phyloP scores from a whole-genome alignment of 37 sponge, comb jelly and placozoan genomes.

The Petrosia ficiformis region DNA sequence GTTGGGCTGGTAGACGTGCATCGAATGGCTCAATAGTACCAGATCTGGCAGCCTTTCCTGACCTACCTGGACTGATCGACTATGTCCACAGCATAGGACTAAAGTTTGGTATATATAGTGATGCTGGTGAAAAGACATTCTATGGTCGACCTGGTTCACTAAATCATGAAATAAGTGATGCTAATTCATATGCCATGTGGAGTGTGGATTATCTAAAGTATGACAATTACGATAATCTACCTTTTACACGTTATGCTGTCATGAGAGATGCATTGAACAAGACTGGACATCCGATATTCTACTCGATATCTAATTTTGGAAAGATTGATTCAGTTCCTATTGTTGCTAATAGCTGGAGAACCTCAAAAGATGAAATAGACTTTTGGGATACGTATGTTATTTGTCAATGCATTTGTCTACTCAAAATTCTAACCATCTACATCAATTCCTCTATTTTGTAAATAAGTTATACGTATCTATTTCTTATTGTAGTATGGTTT shows the following conservation, averaged over 20 bases:
- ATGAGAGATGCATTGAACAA: slow-evolving; percentile 82
- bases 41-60: slow-evolving; percentile 58
- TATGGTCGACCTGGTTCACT: slow-evolving; percentile 66
- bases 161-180: slow-evolving; percentile 66
- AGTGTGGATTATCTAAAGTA: slow-evolving; percentile 77
- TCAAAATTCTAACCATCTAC: no score
- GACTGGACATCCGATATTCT: slow-evolving; percentile 76
- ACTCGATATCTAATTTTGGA: slow-evolving; percentile 80
- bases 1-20: slow-evolving; percentile 43
- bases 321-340: slow-evolving; percentile 39
- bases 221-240: slow-evolving; percentile 74
- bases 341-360: slow-evolving; percentile 91
- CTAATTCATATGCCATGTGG: slow-evolving; percentile 73
- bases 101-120: slow-evolving; percentile 85
- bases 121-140: slow-evolving; percentile 79
- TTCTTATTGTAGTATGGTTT: background rate
- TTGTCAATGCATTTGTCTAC: no score
- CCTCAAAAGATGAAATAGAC: slow-evolving; percentile 71
- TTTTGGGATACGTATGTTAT: slow-evolving; percentile 40
- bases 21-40: slow-evolving; percentile 38
- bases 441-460: no score
- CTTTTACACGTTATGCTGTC: slow-evolving; percentile 57
- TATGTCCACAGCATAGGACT: slow-evolving; percentile 75
- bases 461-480: background rate
- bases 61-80: slow-evolving; percentile 55